These are phyloP conservation scores for Rhyacichthys aspro DNA, from an alignment of 2,797 vertebrate species.

Conservation along the genomic window DNA sequence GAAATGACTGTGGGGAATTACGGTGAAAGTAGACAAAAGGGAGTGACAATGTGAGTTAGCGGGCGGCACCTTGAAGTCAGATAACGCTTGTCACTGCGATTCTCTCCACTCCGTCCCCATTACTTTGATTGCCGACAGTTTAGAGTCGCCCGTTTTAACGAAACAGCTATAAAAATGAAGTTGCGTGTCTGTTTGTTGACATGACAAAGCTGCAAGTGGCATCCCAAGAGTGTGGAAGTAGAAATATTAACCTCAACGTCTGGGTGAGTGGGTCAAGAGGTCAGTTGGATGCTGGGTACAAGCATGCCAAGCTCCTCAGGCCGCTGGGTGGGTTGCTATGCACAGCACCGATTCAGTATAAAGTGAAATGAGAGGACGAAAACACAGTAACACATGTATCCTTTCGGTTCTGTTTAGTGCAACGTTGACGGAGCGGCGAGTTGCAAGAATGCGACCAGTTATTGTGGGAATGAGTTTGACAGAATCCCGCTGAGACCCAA, in stretches of 20 bases:
- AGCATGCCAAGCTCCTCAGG: conserved; percentile 30
- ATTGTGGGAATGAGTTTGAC: conserved; percentile 56
- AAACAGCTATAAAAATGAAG: conserved; percentile 2
- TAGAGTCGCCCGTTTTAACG: background rate
- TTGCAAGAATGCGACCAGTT: conserved; percentile 37
- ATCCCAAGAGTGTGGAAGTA: conserved; percentile 22
- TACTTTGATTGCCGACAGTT: conserved; percentile 35
- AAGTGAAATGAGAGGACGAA: conserved; percentile 6
- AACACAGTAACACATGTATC: conserved; percentile 18
- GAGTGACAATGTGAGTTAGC: conserved; percentile 57
- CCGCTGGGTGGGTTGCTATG: conserved; percentile 6
- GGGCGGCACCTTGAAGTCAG: conserved; percentile 67
- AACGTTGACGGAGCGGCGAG: conserved; percentile 35
- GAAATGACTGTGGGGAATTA: conserved; percentile 78
- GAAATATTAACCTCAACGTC: conserved; percentile 30
- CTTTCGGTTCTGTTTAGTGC: conserved; percentile 23
- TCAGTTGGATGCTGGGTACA: conserved; percentile 27
- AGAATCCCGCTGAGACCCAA: conserved; percentile 55
- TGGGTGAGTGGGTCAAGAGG: conserved; percentile 40
- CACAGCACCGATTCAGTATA: conserved; percentile 2
- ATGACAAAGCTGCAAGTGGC: conserved; percentile 10
- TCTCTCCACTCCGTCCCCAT: conserved; percentile 59
- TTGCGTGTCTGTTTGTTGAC: conserved; percentile 10
- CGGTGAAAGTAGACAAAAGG: conserved; percentile 74
- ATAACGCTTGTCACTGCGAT: conserved; percentile 73